Evolutionary conservation across 2,113 vertebrate species (phyloP).

Genomic region (Chaetura pelagica): DNA sequence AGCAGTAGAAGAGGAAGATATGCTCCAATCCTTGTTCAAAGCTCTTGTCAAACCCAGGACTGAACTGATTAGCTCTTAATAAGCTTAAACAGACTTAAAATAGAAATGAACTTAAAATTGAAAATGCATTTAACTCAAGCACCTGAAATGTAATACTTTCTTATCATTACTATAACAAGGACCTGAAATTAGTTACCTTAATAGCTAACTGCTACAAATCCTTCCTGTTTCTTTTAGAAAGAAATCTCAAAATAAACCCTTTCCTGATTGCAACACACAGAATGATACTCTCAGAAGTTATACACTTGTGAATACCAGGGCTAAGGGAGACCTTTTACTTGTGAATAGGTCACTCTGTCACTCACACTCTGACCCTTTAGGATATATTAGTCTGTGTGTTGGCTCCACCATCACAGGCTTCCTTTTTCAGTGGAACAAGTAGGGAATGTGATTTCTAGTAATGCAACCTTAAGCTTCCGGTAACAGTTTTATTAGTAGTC

Average conservation of each 20-base stretch:
- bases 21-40: neutral
- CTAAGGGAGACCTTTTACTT: neutral
- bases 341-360: neutral
- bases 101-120: neutral
- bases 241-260: neutral
- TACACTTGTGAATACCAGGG: neutral
- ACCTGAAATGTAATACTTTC: neutral
- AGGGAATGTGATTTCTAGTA: neutral
- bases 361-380: neutral
- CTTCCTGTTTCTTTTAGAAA: neutral
- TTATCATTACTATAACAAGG: neutral
- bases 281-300: neutral
- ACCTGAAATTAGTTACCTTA: neutral
- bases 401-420: neutral
- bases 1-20: neutral
- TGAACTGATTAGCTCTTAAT: neutral
- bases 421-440: neutral
- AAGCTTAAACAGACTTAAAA: neutral
- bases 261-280: neutral
- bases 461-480: neutral
- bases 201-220: neutral
- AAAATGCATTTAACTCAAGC: neutral
- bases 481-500: neutral
- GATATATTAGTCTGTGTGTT: neutral
- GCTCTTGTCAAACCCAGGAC: neutral